Conservation (phyloP, 2,888 invertebrate species). For the Sinodicranocentrus sp. region DNA sequence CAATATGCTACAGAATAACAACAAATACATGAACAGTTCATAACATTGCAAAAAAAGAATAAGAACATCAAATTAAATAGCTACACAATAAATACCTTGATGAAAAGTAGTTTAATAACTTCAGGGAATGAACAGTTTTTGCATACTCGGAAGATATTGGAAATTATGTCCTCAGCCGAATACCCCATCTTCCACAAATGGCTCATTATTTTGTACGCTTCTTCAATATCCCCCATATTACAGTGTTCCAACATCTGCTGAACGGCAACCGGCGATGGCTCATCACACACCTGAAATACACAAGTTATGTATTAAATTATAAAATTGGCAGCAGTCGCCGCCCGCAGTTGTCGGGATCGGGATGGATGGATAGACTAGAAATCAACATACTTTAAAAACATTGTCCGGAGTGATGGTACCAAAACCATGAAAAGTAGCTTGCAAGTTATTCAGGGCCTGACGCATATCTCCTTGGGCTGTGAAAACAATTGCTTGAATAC, state of each 20-base stretch:
- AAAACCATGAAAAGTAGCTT: conserved; percentile 96
- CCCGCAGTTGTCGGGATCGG: no score
- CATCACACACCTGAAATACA: conserved; percentile 90
- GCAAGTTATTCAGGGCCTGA: conserved; percentile 97
- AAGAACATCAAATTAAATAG: no score
- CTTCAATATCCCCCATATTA: conserved; percentile 87
- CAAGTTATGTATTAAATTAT: no score
- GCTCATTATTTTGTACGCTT: conserved; percentile 91
- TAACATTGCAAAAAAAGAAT: background rate
- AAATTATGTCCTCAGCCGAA: conserved; percentile 97
- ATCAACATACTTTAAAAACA: conserved; percentile 96
- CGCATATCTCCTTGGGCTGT: conserved; percentile 99
- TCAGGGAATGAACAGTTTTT: conserved; percentile 92
- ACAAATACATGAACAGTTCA: conserved; percentile 1
- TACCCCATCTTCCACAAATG: conserved; percentile 96
- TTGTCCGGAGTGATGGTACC: conserved; percentile 93
- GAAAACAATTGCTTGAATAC: conserved; percentile 96
- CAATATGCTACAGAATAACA: conserved; percentile 86
- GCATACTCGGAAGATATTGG: conserved; percentile 95
- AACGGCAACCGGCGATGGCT: conserved; percentile 96
- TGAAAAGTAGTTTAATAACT: conserved; percentile 88
- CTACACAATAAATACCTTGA: conserved; percentile 87
- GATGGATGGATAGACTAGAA: no score
- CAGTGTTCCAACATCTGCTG: conserved; percentile 94
- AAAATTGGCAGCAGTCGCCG: no score